Evolutionary conservation across 1,140 invertebrate genomes (phyloP), one percentile per base, ranked within the genome.

Genomic region (Lutraria rhynchaena): DNA sequence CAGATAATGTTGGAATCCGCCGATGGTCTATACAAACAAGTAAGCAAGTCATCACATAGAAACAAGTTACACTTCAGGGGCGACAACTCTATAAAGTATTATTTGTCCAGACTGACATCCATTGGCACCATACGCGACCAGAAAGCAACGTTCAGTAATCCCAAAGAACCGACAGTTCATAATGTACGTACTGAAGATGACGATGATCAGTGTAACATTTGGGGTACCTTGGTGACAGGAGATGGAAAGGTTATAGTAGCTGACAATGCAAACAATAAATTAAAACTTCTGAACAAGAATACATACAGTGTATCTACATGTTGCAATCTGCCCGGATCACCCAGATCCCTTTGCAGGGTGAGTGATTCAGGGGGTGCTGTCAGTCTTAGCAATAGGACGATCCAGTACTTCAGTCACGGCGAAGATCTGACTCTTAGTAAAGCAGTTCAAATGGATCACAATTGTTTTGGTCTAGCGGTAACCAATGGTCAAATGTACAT

Each of bases 401-500:
- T 80, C 22, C 63, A 70, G 33, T 73, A 51, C 31, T 51, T 80
- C 29, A 37, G 15, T 22, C 1, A 15, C 15, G 61, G 58, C 15
- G 27, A 60, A 55, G 33, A 4, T 19, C 65, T 80, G 17, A 17
- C 46, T 5, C 13, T 70, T 0, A 55, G 22, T n/a, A 65, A 24
- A 44, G 19, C 41, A 19, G 27, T 80, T n/a, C 31, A 80, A 37
- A 58, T 80, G 33, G 76, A 80, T 4, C 60, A 80, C 19, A 67
- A 80, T 37, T 80, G 76, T 35, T 67, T 65, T 19, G 76, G 76
- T 13, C 60, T 80, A 0, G 76, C 63, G 13, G 24, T 67, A 5
- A 55, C 60, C 4, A 55, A 80, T 33, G 65, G 65, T 33, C 33
- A 80, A 13, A 55, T 80, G 29, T 80, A 69, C 49, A 80, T 80